Evolutionary conservation across 2,113 vertebrate species (phyloP), one percentile per base, ranked within the genome.

Genomic region (Ranitomeya variabilis): DNA sequence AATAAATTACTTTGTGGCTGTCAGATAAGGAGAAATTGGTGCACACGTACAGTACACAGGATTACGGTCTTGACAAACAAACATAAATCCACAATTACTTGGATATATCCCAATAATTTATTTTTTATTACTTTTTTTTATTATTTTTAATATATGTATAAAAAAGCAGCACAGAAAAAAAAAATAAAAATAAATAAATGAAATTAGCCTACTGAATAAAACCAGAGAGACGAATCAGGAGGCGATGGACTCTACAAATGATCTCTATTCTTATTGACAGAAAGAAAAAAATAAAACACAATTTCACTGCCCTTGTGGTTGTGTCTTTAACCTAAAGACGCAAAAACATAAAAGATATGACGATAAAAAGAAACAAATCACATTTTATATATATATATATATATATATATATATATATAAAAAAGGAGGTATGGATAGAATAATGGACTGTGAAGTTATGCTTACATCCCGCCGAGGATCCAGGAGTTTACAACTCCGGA

Each of bases 31-130:
- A 89, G 87, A 91, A 84, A 93, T 90, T 91, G 90, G 89, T 83
- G 91, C 92, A 92, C 93, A 93, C 62, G 57, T 90, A 92, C 95
- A 94, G 62, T 90, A 92, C 95, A 94, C 94, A 91, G 95, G 94
- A 93, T 95, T 94, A 94, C 90, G 80, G 92, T 95, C 92, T 93
- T 64, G 91, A 91, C 93, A 91, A 91, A 92, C 88, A 84, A 91
- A 95, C 93, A 93, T 93, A 93, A 94, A 96, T 94, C 94, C 94
- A 95, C 95, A 93, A 93, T 94, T 91, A 91, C 92, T 92, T 93
- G 95, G 95, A 96, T 96, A 95, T 95, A 94, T 91, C 87, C 94
- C 94, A 96, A 98, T 97, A 98, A 98, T 96, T 98, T 98, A 97
- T 94, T 94, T 94, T 90, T 90, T 94, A 45, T 45, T 89, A 89